Evolutionary conservation across 2,113 vertebrate genomes (phyloP).

Genomic region (Kryptolebias marmoratus): DNA sequence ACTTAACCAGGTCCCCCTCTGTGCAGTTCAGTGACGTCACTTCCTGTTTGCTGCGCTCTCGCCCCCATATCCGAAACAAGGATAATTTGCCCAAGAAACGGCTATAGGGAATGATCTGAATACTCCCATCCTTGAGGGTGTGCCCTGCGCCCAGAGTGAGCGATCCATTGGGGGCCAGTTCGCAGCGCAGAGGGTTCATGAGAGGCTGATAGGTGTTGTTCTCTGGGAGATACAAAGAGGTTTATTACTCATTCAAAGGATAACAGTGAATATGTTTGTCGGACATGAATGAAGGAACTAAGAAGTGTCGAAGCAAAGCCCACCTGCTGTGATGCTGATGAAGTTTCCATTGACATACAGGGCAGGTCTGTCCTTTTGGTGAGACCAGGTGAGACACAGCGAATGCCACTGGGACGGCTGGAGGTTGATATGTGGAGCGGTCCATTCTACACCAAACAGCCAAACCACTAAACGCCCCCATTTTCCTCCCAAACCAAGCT

Average conservation of each 20-base stretch:
- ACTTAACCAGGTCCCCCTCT: slow-evolving; percentile 82
- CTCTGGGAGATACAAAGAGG: neutral
- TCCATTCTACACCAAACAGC: slow-evolving; percentile 79
- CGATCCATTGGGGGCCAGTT: slow-evolving; percentile 75
- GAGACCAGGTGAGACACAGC: slow-evolving; percentile 83
- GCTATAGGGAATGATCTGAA: slow-evolving; percentile 2
- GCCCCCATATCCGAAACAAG: slow-evolving; percentile 87
- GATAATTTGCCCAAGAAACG: slow-evolving; percentile 75
- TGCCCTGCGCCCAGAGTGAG: slow-evolving; percentile 82
- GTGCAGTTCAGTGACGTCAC: slow-evolving; percentile 72
- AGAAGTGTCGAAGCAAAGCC: neutral
- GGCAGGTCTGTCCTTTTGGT: slow-evolving; percentile 46
- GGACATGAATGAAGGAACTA: neutral
- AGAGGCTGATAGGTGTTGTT: neutral
- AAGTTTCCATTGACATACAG: slow-evolving; percentile 76
- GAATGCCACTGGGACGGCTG: slow-evolving; percentile 74
- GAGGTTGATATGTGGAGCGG: slow-evolving; percentile 22
- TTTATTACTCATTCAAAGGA: neutral
- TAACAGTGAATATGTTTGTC: neutral
- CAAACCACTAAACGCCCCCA: slow-evolving; percentile 67
- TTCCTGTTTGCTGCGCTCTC: slow-evolving; percentile 58
- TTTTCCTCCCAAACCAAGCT: slow-evolving; percentile 78
- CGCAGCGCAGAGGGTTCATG: neutral
- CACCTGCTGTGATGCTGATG: slow-evolving; percentile 40
- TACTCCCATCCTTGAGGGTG: slow-evolving; percentile 15